Conservation (phyloP, 2,113 vertebrate genomes). For the Vulpes vulpes region DNA sequence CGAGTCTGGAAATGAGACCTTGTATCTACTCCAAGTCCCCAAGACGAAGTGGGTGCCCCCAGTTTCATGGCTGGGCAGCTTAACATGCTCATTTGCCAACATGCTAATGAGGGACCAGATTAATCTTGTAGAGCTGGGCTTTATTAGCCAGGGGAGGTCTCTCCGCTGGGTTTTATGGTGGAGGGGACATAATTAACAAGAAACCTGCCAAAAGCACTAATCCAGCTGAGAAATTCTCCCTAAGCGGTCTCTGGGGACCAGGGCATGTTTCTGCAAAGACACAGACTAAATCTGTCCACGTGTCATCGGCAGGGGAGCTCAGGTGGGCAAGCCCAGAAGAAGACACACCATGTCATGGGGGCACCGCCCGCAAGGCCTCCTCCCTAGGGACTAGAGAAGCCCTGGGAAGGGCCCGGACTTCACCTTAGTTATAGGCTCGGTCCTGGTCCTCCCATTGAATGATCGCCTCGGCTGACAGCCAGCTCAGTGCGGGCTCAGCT, state of each 20-base stretch:
- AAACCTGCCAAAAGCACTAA: conserved; percentile 43
- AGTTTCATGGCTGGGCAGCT: conserved; percentile 45
- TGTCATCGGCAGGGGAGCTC: conserved; percentile 20
- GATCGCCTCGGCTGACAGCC: background rate
- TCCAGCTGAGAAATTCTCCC: conserved; percentile 55
- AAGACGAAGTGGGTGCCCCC: background rate
- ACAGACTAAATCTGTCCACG: background rate
- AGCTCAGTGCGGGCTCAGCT: background rate
- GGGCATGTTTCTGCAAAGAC: conserved; percentile 57
- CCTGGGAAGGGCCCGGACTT: background rate
- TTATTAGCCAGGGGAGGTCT: conserved; percentile 48
- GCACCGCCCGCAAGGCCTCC: background rate
- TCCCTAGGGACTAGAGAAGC: background rate
- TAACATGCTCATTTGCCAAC: conserved; percentile 65
- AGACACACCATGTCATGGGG: background rate
- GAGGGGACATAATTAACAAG: conserved; percentile 64
- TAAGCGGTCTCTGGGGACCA: background rate
- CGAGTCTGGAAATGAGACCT: background rate
- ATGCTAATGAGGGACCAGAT: conserved; percentile 63
- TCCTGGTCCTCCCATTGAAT: background rate
- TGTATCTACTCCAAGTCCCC: background rate
- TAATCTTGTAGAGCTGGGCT: conserved; percentile 58
- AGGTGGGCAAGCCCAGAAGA: background rate
- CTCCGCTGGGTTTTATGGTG: conserved; percentile 60
- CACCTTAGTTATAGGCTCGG: background rate